Conservation (phyloP, 1,140 invertebrate species). For the Penaeus japonicus region DNA sequence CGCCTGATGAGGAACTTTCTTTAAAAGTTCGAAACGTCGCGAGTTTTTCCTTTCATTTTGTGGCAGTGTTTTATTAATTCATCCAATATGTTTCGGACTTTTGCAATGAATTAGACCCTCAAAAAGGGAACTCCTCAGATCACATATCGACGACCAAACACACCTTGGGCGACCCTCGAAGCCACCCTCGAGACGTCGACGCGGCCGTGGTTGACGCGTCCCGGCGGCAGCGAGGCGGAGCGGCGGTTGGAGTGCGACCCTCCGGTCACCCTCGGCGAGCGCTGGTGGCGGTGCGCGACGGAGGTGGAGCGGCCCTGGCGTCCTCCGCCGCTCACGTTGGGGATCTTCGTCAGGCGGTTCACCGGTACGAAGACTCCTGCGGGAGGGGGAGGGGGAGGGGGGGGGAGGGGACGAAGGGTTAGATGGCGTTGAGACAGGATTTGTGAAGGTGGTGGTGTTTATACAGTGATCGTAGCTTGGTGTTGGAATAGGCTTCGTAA, state of each 20-base stretch:
- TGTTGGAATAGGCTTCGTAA: too few relatives aligned
- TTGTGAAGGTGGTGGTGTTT: too few relatives aligned
- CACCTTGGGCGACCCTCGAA: slow-evolving; percentile 62
- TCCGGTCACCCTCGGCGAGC: neutral
- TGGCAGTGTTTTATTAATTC: too few relatives aligned
- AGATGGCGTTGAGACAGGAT: neutral
- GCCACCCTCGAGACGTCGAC: slow-evolving; percentile 62
- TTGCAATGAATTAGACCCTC: too few relatives aligned
- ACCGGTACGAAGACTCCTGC: slow-evolving; percentile 57
- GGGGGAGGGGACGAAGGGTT: neutral
- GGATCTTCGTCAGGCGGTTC: slow-evolving; percentile 55
- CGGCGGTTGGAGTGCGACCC: neutral
- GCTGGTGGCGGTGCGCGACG: neutral
- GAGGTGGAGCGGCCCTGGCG: slow-evolving; percentile 19
- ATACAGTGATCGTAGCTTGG: too few relatives aligned
- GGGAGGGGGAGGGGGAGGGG: neutral
- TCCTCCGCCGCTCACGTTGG: slow-evolving; percentile 40
- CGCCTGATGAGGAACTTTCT: too few relatives aligned
- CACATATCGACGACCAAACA: neutral
- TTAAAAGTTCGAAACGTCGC: too few relatives aligned
- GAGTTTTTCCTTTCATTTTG: too few relatives aligned
- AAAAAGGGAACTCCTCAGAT: too few relatives aligned
- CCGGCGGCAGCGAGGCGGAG: slow-evolving; percentile 55
- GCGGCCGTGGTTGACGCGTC: slow-evolving; percentile 52
- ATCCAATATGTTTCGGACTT: too few relatives aligned